Evolutionary conservation across 2,797 vertebrate species (phyloP), one percentile per base, ranked within the genome.

Genomic region (Hirundo rustica): DNA sequence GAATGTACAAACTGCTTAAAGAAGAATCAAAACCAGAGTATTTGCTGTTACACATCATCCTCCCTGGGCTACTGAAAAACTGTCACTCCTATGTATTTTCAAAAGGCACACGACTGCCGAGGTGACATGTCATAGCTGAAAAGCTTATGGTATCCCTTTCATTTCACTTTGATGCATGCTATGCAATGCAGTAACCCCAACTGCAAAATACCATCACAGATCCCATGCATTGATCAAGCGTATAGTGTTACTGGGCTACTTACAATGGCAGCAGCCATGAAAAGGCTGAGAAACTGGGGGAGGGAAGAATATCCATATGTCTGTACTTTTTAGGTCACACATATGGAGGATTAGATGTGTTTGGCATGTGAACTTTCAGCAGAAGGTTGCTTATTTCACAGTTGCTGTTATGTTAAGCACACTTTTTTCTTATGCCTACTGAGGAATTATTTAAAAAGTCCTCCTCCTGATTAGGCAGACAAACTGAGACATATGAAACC

Each of bases 321-420:
- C 87, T 93, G 17, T 80, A 77, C n/a, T 88, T 96, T 95, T 89
- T 74, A 85, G 91, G 89, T 92, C 92, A 84, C 66, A 17, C 92
- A 92, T 91, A 94, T 55, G 91, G 94, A 65, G 72, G 42, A 89
- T 92, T 91, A 94, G 54, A 47, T 68, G 50, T 16, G 51, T 94
- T 93, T 88, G 90, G 74, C 38, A n/a, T 47, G 36, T 74, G 85
- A 95, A 93, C 95, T 94, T 92, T 78, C 58, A 92, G 62, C 81
- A 94, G 72, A 75, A 88, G 23, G 44, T 45, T 89, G 78, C 54
- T 85, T 85, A 34, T 85, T 93, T 94, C 72, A 58, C 78, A 88
- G 81, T 82, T 83, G 51, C 54, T 55, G 78, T 89, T 91, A 74
- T 45, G 84, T 74, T 94, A 93, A 93, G 79, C 62, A 58, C 54